Evolutionary conservation across 1,140 invertebrate genomes (phyloP).

Genomic region (Macrocentrus cingulum): DNA sequence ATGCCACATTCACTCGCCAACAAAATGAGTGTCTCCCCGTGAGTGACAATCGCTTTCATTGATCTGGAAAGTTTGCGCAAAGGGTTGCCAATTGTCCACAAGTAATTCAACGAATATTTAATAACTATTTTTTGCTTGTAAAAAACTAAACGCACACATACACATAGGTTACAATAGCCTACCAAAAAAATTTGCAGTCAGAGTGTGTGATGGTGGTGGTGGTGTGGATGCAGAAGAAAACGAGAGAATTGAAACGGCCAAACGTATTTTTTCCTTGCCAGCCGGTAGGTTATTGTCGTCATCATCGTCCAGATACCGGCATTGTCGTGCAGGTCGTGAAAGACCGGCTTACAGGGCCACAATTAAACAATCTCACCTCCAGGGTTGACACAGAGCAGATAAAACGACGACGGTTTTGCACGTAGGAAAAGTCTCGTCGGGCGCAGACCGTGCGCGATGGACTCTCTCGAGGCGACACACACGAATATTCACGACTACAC

Average conservation of each 20-base stretch:
- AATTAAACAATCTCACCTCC: constrained; percentile 3
- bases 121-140: no score
- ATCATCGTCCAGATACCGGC: constrained; percentile 26
- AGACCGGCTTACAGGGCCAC: constrained; percentile 10
- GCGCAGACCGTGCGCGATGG: no score
- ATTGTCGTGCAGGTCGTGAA: constrained; percentile 6
- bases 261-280: neutral
- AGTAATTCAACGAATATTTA: no score
- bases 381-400: constrained; percentile 2
- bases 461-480: no score
- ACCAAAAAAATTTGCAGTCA: constrained; percentile 7
- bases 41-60: neutral
- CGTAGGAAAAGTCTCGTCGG: neutral
- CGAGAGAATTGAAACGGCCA: neutral
- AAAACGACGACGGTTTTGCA: neutral
- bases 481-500: no score
- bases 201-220: no score
- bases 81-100: no score
- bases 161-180: constrained; percentile 6
- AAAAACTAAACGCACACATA: no score
- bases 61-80: no score
- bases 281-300: neutral
- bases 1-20: neutral
- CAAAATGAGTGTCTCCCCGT: neutral
- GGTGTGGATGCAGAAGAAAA: neutral